These are phyloP conservation scores for Trematomus bernacchii DNA, from an alignment of 2,797 vertebrate species.

Conservation along the genomic window DNA sequence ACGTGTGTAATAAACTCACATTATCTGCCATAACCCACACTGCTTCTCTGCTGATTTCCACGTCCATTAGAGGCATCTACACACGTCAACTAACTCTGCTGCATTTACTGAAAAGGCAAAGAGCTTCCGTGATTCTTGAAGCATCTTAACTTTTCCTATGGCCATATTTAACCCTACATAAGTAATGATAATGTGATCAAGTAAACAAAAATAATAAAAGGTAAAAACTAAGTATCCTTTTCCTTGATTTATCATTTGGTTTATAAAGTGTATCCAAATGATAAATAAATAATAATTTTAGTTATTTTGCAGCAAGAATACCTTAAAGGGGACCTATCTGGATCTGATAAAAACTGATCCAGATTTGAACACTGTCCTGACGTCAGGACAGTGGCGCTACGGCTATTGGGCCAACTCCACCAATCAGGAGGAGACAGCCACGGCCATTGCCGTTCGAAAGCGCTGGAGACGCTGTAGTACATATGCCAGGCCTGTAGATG, in stretches of 20 bases:
- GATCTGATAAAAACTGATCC: too few species aligned
- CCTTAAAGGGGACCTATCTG: too few species aligned
- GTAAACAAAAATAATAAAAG: background rate
- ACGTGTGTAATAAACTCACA: slow-evolving; percentile 73
- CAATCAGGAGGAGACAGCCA: too few species aligned
- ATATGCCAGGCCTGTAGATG: too few species aligned
- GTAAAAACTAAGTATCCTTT: background rate
- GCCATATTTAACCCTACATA: background rate
- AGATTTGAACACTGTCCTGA: too few species aligned
- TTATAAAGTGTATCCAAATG: background rate
- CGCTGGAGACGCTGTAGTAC: too few species aligned
- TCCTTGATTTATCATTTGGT: background rate
- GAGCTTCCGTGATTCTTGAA: slow-evolving; percentile 25
- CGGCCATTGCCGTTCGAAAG: too few species aligned
- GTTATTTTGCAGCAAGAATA: background rate
- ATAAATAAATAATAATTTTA: background rate
- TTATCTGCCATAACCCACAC: slow-evolving; percentile 66
- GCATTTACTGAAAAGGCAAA: slow-evolving; percentile 42
- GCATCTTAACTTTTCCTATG: slow-evolving; percentile 32
- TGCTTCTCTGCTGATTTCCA: slow-evolving; percentile 37
- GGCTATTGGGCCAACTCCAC: too few species aligned
- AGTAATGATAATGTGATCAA: background rate
- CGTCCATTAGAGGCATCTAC: slow-evolving; percentile 59
- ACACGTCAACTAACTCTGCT: slow-evolving; percentile 36
- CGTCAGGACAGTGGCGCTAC: too few species aligned